phyloP scores from a whole-genome alignment of 2,113 vertebrate species.

The Microtus montanus region DNA sequence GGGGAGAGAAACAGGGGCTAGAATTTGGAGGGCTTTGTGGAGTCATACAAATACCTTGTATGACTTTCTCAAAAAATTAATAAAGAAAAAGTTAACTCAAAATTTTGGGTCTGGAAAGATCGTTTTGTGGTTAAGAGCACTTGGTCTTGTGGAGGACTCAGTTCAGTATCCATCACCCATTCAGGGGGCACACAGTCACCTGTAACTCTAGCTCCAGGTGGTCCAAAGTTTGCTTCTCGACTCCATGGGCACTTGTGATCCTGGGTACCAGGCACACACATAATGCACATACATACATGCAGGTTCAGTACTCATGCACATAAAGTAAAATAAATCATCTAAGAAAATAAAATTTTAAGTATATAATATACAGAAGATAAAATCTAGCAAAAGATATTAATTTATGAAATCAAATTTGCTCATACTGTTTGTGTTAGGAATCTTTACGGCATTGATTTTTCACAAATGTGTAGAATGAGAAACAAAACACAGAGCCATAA shows the following conservation, averaged over 20 bases:
- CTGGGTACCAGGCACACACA: not conserved
- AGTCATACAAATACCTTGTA: not conserved
- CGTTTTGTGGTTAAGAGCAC: not conserved
- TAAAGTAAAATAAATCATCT: not conserved
- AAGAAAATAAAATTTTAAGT: not conserved
- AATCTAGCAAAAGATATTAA: not conserved
- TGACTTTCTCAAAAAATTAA: not conserved
- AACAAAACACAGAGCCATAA: slow-evolving; percentile 28
- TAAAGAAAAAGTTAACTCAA: not conserved
- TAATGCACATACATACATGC: too few species aligned
- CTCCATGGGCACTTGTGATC: not conserved
- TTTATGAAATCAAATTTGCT: not conserved
- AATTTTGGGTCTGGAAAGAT: not conserved
- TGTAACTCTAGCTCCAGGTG: not conserved
- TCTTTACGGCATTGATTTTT: not conserved
- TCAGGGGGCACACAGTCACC: not conserved
- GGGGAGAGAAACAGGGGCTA: not conserved
- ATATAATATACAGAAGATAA: slow-evolving; percentile 6
- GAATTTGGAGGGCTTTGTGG: too few species aligned
- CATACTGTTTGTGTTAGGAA: slow-evolving; percentile 13
- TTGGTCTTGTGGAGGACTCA: not conserved
- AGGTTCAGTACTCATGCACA: not conserved
- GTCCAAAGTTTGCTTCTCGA: not conserved
- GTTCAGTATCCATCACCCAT: not conserved
- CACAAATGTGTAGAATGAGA: not conserved